Evolutionary conservation across 2,888 invertebrate genomes (phyloP), one percentile per base, ranked within the genome.

Genomic region (Oscheius myriophilus): DNA sequence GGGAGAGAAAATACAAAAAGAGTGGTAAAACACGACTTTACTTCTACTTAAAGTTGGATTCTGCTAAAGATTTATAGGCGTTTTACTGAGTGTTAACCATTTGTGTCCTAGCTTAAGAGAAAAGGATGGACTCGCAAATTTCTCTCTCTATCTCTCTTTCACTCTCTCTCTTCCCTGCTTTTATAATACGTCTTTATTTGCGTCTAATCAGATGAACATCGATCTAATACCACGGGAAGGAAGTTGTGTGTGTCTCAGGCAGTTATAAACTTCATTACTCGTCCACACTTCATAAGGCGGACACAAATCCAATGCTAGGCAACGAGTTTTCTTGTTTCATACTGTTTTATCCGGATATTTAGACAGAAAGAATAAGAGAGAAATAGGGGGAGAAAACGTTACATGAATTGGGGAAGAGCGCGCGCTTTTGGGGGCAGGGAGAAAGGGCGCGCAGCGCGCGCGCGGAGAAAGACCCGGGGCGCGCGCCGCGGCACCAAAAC

Each of bases 271-370:
- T 58, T 58, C 43, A 58, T 58, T 58, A 23, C 45, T 41, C 41
- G 58, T 58, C 58, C 58, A 58, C 58, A 58, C 58, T 58, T 58
- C 21, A 42, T 45, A 58, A 58, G 58, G 23, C 21, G 11, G 42
- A 45, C 43, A 58, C 58, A 58, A 45, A 43, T 54, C 54, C 54
- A 54, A 26, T 49, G 61, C 61, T 61, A 61, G 61, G 61, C 61
- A 61, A 61, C 61, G 61, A 61, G 23, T 61, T 23, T 61, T n/a
- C n/a, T n/a, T n/a, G n/a, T 46, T 23, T 43, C 49, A 46, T 61
- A 26, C 16, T 25, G 12, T 25, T 25, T 33, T 33, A 33, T 33
- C 33, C 33, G 33, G 33, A 61, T 61, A 61, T 61, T 61, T 49
- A 49, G 45, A 53, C 53, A 53, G 45, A 33, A 26, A 26, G 53